phyloP scores from a whole-genome alignment of 2,797 vertebrate genomes.

The Monodelphis domestica region DNA sequence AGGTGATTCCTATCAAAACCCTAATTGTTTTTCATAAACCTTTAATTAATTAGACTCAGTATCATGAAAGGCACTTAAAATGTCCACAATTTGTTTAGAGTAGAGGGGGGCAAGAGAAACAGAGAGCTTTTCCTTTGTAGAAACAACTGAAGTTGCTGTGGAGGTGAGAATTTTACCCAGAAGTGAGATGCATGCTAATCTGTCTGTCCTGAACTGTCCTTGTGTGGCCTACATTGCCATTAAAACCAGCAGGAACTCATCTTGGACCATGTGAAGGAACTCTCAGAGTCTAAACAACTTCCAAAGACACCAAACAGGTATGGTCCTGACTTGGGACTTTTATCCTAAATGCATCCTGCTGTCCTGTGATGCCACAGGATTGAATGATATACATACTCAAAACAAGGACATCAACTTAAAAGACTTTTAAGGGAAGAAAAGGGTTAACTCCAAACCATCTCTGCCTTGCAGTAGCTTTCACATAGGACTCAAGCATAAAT shows the following conservation, averaged over 20 bases:
- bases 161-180: not conserved
- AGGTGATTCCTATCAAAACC: slow-evolving; percentile 71
- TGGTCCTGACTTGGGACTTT: not conserved
- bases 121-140: not conserved
- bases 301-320: not conserved
- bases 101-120: slow-evolving; percentile 9
- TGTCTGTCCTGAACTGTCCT: not conserved
- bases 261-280: not conserved
- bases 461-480: not conserved
- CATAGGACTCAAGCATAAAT: not conserved
- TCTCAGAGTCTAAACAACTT: not conserved
- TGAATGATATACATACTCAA: not conserved
- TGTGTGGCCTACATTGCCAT: not conserved
- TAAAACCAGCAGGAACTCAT: not conserved
- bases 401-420: not conserved
- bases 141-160: not conserved
- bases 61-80: slow-evolving; percentile 71
- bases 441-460: not conserved
- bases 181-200: too few relatives aligned
- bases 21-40: slow-evolving; percentile 75
- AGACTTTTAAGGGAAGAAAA: not conserved
- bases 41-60: slow-evolving; percentile 74
- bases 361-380: not conserved
- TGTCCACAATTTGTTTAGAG: slow-evolving; percentile 71
- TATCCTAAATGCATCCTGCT: not conserved